Evolutionary conservation across 2,888 invertebrate species (phyloP), one percentile per base, ranked within the genome.

Genomic region (Trissolcus brochymenae): DNA sequence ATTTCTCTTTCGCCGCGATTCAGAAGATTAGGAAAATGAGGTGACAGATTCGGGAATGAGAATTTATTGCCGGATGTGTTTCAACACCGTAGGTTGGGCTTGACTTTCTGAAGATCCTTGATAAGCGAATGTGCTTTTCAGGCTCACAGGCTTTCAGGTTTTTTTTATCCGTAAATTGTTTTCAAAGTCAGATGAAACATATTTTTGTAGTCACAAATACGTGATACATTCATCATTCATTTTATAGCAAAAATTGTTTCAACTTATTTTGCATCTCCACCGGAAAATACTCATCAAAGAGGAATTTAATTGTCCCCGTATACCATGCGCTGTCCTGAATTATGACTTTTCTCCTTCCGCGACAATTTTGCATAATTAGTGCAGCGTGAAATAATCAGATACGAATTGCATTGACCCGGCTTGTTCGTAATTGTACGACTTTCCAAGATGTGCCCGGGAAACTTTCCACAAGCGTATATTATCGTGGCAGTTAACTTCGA

Each of bases 381-480:
- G 53, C 46, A 35, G 64, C 59, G 56, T 61, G 56, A 55, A 73
- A 66, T 61, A 61, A 66, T 66, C 61, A 61, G 66, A 66, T 61
- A 61, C 66, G 61, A 66, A 66, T 74, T 64, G 55, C 70, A 70
- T 74, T 67, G 68, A 64, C 64, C 64, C 57, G 21, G 11, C 50
- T 14, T 51, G 46, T 25, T 71, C 21, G 64, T 64, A 72, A 64
- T 64, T 64, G 64, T 66, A 66, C 55, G 46, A 79, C 70, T 78
- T 79, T 76, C 56, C 57, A 61, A 71, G 76, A 76, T 71, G 76
- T 46, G 46, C 61, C 61, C 46, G 59, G 46, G 53, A 59, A 64
- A 72, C 57, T 64, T 75, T 75, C 55, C 51, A 60, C 51, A 61
- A 57, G 67, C n/a, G 46, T 72, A 64, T 65, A 77, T 68, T 67